Percentiles rank a stretch among this genome's conserved stretches.
These are phyloP conservation scores for Busseola fusca DNA, from an alignment of 2,888 invertebrate species.

Conservation along the genomic window DNA sequence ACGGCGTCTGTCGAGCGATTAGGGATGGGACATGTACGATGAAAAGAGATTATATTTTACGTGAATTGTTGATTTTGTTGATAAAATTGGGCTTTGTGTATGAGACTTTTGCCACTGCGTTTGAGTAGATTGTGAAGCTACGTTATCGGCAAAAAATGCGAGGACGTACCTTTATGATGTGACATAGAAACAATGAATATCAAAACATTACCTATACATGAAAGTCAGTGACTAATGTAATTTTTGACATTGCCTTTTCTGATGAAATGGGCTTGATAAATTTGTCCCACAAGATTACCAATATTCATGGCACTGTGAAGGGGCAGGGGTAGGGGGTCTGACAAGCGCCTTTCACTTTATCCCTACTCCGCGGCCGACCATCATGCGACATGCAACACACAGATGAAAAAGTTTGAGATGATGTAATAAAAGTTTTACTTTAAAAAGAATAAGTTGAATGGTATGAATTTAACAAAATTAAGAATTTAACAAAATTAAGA, in stretches of 20 bases:
- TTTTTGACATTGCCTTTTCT: not conserved
- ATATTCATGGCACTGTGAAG: not conserved
- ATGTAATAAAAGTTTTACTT: too few species aligned
- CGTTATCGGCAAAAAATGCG: not conserved
- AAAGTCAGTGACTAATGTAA: not conserved
- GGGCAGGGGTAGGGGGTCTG: too few species aligned
- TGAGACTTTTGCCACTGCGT: not conserved
- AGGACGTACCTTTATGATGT: not conserved
- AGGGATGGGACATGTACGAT: slow-evolving; percentile 31
- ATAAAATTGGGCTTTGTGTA: not conserved
- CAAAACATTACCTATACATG: not conserved
- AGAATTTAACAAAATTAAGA: not conserved
- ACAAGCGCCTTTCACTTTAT: too few species aligned
- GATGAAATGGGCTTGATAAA: not conserved
- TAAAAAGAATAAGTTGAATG: not conserved
- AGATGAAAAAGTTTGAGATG: too few species aligned
- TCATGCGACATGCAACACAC: too few species aligned
- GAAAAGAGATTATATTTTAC: not conserved
- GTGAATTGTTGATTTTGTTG: not conserved
- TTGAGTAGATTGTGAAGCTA: not conserved
- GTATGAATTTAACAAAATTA: too few species aligned
- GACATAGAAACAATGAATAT: not conserved
- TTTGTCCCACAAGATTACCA: not conserved
- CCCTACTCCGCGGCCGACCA: too few species aligned
- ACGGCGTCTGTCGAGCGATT: slow-evolving; percentile 55